Conservation (phyloP, 2,113 vertebrate genomes). For the Ia io region DNA sequence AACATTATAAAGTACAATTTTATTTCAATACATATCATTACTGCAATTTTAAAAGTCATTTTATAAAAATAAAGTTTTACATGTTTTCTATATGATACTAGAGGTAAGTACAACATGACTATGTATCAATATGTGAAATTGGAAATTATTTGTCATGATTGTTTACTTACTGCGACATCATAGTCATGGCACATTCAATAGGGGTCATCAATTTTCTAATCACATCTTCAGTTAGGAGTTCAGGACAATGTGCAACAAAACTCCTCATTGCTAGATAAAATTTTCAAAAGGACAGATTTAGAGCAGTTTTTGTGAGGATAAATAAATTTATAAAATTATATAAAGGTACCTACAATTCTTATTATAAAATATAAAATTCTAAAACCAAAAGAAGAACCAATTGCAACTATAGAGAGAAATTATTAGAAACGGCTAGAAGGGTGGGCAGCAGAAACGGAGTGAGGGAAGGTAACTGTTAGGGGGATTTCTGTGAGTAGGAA, state of each 20-base stretch:
- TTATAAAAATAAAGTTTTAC: constrained; percentile 40
- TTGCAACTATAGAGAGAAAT: constrained; percentile 10
- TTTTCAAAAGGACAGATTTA: background rate
- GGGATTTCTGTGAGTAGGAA: background rate
- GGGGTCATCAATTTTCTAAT: constrained; percentile 98
- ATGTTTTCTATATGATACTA: background rate
- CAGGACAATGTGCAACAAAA: constrained; percentile 98
- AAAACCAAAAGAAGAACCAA: constrained; percentile 11
- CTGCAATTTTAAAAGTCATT: background rate
- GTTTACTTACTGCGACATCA: constrained; percentile 98
- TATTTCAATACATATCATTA: background rate
- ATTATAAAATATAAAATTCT: constrained; percentile 33
- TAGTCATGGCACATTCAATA: constrained; percentile 99
- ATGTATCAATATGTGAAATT: constrained; percentile 7
- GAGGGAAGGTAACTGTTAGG: background rate
- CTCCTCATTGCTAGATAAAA: constrained; percentile 94
- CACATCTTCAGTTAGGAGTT: constrained; percentile 97
- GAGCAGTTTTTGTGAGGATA: background rate
- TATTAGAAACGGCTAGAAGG: background rate
- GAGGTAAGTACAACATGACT: background rate
- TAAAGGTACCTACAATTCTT: background rate
- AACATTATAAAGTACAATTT: background rate
- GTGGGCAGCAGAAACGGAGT: background rate
- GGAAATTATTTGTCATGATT: background rate
- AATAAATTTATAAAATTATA: constrained; percentile 28